Percentiles rank a stretch among this genome's conserved stretches.
These are phyloP conservation scores for Oreochromis grahami DNA, from an alignment of 2,797 vertebrate genomes.

Conservation along the genomic window DNA sequence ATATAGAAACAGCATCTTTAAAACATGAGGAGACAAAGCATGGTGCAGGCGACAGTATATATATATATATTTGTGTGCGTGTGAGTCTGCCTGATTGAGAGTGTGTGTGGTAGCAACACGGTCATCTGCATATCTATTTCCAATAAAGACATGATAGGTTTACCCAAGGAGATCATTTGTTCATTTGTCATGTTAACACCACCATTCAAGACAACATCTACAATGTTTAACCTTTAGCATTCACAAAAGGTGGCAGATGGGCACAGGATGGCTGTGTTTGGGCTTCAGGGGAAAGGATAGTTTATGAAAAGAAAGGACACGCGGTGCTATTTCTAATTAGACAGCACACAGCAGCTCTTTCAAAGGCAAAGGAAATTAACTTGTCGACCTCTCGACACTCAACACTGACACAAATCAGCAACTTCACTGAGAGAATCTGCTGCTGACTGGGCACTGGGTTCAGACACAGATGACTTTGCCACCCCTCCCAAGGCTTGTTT, in stretches of 20 bases:
- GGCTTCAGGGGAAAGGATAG: constrained; percentile 10
- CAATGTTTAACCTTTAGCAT: constrained; percentile 49
- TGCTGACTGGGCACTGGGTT: constrained; percentile 47
- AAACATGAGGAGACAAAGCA: constrained; percentile 59
- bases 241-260: constrained; percentile 25
- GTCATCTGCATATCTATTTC: constrained; percentile 35
- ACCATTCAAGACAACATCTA: constrained; percentile 19
- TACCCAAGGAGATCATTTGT: constrained; percentile 30
- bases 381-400: constrained; percentile 32
- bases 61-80: neutral
- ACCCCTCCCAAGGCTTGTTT: constrained; percentile 21
- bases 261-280: neutral
- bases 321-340: neutral
- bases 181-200: constrained; percentile 15
- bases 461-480: constrained; percentile 45
- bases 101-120: neutral
- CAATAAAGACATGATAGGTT: constrained; percentile 14
- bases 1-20: constrained; percentile 63
- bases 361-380: constrained; percentile 26
- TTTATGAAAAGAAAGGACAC: constrained; percentile 11
- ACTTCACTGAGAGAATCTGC: constrained; percentile 26
- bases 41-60: neutral
- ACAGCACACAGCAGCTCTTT: neutral
- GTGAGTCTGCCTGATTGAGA: neutral
- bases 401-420: constrained; percentile 60